A percentile compares a stretch with the other conserved stretches of the same genome.
These are phyloP conservation scores for Emys orbicularis DNA, from an alignment of 2,797 vertebrate species.

Conservation along the genomic window DNA sequence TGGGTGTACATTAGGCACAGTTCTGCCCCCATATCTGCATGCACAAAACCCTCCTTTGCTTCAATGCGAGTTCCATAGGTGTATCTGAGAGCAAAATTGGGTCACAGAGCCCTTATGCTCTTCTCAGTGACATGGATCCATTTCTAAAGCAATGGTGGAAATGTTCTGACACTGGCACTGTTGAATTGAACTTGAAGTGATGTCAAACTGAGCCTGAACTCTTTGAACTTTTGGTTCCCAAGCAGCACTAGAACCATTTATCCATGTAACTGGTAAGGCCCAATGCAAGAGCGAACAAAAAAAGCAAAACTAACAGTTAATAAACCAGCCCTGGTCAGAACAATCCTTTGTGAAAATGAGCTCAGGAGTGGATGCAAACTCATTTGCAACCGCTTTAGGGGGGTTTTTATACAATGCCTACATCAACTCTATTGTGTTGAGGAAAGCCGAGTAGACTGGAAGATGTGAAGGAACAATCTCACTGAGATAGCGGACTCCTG, in stretches of 20 bases:
- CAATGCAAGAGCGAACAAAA: neutral
- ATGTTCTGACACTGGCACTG: neutral
- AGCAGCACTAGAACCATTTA: neutral
- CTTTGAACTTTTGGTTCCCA: neutral
- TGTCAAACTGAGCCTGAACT: neutral
- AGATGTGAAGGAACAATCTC: neutral
- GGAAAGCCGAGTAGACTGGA: neutral
- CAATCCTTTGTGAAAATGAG: neutral
- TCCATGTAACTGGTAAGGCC: fast-evolving
- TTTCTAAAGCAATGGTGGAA: fast-evolving
- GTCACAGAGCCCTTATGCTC: neutral
- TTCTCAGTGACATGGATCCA: neutral
- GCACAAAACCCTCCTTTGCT: neutral
- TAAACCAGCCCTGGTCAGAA: neutral
- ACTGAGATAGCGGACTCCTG: neutral
- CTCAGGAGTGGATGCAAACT: slow-evolving; percentile 1
- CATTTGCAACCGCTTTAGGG: neutral
- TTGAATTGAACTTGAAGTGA: neutral
- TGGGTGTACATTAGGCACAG: neutral
- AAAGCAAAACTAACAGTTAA: neutral
- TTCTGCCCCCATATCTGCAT: neutral
- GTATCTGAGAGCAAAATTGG: neutral
- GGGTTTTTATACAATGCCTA: neutral
- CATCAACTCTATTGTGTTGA: neutral
- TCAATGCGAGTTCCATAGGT: neutral